Conservation (phyloP, 2,113 vertebrate species). For the Semnornis frantzii region DNA sequence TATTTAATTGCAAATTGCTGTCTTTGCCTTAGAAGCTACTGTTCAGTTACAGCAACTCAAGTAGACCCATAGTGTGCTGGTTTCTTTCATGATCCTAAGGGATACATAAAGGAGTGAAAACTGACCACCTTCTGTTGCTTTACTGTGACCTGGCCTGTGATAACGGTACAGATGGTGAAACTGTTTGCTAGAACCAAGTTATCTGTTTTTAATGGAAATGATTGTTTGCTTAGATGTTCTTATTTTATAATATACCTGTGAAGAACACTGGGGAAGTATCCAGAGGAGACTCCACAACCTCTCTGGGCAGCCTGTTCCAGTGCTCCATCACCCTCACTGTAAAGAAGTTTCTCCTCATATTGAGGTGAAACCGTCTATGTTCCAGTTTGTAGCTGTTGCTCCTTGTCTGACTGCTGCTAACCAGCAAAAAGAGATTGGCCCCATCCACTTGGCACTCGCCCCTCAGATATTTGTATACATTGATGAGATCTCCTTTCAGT, state of each 20-base stretch:
- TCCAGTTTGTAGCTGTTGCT: too few relatives aligned
- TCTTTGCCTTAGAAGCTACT: neutral
- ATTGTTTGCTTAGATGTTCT: neutral
- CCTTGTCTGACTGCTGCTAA: too few relatives aligned
- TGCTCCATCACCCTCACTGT: too few relatives aligned
- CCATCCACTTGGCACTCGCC: too few relatives aligned
- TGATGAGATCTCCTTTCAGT: too few relatives aligned
- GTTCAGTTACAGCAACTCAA: neutral
- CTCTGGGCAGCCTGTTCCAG: too few relatives aligned
- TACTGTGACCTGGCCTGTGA: neutral
- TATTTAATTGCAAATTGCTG: neutral
- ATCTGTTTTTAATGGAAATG: neutral
- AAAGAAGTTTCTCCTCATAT: too few relatives aligned
- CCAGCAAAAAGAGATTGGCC: too few relatives aligned
- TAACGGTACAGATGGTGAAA: neutral
- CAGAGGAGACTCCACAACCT: too few relatives aligned
- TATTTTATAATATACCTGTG: neutral
- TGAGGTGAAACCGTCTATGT: too few relatives aligned
- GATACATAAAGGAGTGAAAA: neutral
- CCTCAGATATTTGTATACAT: too few relatives aligned
- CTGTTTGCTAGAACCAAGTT: neutral
- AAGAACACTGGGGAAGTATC: neutral
- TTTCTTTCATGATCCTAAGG: neutral
- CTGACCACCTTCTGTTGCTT: neutral
- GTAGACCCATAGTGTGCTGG: neutral